A percentile compares a stretch with the other conserved stretches of the same genome.
Conservation (phyloP, 2,888 invertebrate species). For the Hemistola chrysoprasaria region DNA sequence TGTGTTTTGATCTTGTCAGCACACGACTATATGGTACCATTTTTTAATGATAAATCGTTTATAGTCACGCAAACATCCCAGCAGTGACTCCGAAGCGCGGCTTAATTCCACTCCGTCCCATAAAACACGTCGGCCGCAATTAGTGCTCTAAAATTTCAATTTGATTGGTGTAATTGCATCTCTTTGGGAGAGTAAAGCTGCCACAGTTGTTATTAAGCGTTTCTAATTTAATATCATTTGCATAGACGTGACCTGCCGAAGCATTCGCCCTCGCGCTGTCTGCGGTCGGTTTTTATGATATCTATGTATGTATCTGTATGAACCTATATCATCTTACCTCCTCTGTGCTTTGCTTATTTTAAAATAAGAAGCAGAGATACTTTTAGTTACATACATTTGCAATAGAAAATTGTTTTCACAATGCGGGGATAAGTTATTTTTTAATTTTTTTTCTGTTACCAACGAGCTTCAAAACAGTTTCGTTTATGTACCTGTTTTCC, state of each 20-base stretch:
- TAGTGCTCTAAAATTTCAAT: constrained; percentile 76
- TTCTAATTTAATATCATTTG: constrained; percentile 81
- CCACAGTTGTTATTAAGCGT: constrained; percentile 81
- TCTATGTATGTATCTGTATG: constrained; percentile 9
- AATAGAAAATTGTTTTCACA: too few relatives aligned
- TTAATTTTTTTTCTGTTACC: too few relatives aligned
- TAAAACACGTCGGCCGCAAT: constrained; percentile 74
- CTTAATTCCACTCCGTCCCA: constrained; percentile 34
- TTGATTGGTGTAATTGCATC: constrained; percentile 82
- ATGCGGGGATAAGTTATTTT: too few relatives aligned
- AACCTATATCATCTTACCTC: too few relatives aligned
- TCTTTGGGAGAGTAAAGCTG: constrained; percentile 66
- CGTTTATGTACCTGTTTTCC: too few relatives aligned
- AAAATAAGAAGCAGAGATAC: too few relatives aligned
- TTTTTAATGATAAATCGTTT: constrained; percentile 18
- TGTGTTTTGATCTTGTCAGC: too few relatives aligned
- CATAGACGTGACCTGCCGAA: constrained; percentile 73
- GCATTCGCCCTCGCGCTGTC: constrained; percentile 23
- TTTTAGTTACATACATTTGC: too few relatives aligned
- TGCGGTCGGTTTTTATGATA: constrained; percentile 26
- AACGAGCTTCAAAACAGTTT: too few relatives aligned
- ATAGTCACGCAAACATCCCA: constrained; percentile 18
- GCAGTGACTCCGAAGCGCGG: background rate
- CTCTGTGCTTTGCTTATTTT: too few relatives aligned
- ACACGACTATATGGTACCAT: background rate